Conservation (phyloP, 2,113 vertebrate species). For the Microtus oregoni region DNA sequence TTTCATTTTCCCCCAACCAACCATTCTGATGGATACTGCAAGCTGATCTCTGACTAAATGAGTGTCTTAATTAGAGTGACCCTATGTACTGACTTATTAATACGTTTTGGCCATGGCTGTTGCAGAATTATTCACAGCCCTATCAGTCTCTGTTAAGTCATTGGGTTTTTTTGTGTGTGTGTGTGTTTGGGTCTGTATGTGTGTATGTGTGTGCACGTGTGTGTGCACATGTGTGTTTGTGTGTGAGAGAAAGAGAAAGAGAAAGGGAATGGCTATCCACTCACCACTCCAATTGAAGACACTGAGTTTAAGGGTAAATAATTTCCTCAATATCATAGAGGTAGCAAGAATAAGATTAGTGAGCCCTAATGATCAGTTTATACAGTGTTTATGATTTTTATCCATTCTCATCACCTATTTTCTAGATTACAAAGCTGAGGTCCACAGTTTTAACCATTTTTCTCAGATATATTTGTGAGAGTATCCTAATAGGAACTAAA, state of each 20-base stretch:
- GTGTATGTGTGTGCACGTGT: no score
- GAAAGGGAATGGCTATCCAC: not conserved
- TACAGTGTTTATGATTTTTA: not conserved
- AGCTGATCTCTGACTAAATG: not conserved
- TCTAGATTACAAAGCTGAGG: not conserved
- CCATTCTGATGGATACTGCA: not conserved
- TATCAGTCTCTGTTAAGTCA: not conserved
- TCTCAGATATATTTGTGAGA: not conserved
- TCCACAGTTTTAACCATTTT: not conserved
- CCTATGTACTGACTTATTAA: not conserved
- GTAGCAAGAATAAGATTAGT: not conserved
- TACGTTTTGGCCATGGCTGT: not conserved
- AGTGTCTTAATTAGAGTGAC: not conserved
- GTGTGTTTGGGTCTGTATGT: no score
- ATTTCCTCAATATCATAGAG: not conserved
- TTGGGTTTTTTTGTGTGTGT: no score
- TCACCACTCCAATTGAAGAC: not conserved
- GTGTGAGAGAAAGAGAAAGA: no score
- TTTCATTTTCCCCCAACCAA: accelerated
- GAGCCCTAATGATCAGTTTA: not conserved
- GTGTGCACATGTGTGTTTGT: no score
- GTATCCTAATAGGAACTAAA: not conserved
- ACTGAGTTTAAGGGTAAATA: not conserved
- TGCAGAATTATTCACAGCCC: not conserved
- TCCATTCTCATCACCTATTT: not conserved